Evolutionary conservation across 2,888 invertebrate species (phyloP), one percentile per base, ranked within the genome.

Genomic region (Tipula confusa): DNA sequence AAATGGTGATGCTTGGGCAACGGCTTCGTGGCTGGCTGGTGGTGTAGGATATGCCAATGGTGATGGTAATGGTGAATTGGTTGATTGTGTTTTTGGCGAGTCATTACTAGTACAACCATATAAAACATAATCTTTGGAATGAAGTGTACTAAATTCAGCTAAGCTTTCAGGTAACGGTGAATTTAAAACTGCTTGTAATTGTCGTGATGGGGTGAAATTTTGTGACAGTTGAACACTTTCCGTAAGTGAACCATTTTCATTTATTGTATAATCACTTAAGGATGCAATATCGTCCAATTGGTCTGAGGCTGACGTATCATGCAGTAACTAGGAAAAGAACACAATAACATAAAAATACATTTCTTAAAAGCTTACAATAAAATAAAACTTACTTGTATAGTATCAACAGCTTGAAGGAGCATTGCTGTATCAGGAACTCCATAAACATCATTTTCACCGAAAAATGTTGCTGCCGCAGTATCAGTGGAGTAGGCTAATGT

Each of bases 41-140:
- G 96, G 96, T 7, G 96, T 96, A 1, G 96, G 96, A 87, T 96
- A 96, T 28, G 95, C 93, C 86, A 96, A 92, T 0, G 94, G 94
- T 31, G 93, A 93, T 85, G 93, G 93, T 84, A 93, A 86, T 0
- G 93, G 93, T 0, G 93, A 93, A 85, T 92, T 91, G 13, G 91
- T 91, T 83, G 91, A 92, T 85, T 79, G 85, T 85, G 88, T 91
- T 87, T 88, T 88, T 84, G 85, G 85, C 79, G 82, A 89, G 88
- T 83, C 89, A 87, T 79, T 89, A 87, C 84, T 90, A 88, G 86
- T 88, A 88, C 15, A 90, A 84, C 85, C 90, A 86, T 89, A 89
- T 86, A 90, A 87, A 84, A 90, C 88, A 84, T 90, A 88, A 86
- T 90, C 90, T 86, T 90, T 90, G 86, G 92, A 91, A 89, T 94